phyloP scores from a whole-genome alignment of 2,888 invertebrate genomes.

The Muschampia staudingeri region DNA sequence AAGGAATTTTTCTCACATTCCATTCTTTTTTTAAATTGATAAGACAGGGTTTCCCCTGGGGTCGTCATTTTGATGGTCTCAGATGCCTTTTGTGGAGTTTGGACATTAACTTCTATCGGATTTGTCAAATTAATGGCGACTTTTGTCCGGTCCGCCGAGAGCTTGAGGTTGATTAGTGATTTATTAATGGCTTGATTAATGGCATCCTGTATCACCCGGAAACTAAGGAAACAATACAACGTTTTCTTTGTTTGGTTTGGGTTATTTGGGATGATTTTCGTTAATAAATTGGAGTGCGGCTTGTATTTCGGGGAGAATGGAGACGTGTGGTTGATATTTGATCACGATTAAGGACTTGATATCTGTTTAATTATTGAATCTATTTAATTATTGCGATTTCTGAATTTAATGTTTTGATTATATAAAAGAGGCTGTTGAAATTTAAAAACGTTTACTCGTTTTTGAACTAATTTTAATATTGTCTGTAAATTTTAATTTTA shows the following conservation, averaged over 20 bases:
- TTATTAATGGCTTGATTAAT: conserved; percentile 74
- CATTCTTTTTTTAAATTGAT: conserved; percentile 69
- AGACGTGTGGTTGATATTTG: background rate
- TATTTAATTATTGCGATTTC: background rate
- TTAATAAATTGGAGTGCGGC: conserved; percentile 34
- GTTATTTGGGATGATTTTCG: conserved; percentile 1
- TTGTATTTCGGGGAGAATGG: background rate
- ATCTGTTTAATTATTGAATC: background rate
- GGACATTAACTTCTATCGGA: conserved; percentile 76
- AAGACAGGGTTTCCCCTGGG: conserved; percentile 71
- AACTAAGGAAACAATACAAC: conserved; percentile 35
- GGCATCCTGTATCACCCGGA: conserved; percentile 33
- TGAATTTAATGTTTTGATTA: too few relatives aligned
- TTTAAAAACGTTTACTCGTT: too few relatives aligned
- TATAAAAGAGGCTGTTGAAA: too few relatives aligned
- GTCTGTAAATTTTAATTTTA: too few relatives aligned
- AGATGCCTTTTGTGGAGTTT: conserved; percentile 79
- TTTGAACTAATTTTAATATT: too few relatives aligned
- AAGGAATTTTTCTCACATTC: conserved; percentile 74
- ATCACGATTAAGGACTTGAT: background rate
- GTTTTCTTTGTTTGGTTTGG: conserved; percentile 32
- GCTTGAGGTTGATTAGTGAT: conserved; percentile 70
- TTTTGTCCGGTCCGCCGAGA: conserved; percentile 53
- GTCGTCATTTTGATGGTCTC: conserved; percentile 73
- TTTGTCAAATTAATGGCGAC: conserved; percentile 68